Percentiles rank a stretch among this genome's conserved stretches.
phyloP scores from a whole-genome alignment of 2,113 vertebrate species.

The Rhynchomys soricoides region DNA sequence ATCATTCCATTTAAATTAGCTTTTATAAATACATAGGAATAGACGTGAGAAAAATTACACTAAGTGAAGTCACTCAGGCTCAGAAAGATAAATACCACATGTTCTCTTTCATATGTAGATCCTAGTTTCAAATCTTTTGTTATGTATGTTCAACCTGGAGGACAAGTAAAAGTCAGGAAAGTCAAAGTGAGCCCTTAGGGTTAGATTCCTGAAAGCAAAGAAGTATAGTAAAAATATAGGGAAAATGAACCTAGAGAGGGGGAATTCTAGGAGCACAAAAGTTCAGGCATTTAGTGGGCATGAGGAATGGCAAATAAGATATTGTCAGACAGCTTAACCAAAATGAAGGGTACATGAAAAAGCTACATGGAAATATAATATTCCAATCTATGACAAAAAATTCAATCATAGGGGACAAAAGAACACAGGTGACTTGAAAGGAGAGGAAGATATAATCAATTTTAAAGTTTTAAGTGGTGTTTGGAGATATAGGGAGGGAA shows the following conservation, averaged over 20 bases:
- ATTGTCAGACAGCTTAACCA: neutral
- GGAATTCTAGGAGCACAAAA: neutral
- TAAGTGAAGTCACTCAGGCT: neutral
- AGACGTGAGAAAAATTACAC: neutral
- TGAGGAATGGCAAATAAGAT: neutral
- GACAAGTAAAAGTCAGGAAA: neutral
- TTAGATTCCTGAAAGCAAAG: neutral
- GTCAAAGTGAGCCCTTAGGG: neutral
- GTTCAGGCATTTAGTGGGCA: neutral
- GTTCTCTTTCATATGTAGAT: neutral
- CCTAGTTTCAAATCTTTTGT: neutral
- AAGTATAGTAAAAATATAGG: neutral
- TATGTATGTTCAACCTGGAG: neutral
- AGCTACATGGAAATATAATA: neutral
- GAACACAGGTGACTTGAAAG: neutral
- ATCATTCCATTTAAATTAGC: neutral
- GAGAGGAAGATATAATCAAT: neutral
- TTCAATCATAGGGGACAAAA: neutral
- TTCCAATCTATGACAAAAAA: neutral
- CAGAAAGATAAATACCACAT: neutral
- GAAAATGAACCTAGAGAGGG: neutral
- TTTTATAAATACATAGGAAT: neutral
- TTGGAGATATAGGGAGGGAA: neutral
- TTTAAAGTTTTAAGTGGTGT: neutral
- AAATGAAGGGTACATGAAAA: neutral